Evolutionary conservation across 2,888 invertebrate genomes (phyloP).

Genomic region (Dicyrtomina minuta): DNA sequence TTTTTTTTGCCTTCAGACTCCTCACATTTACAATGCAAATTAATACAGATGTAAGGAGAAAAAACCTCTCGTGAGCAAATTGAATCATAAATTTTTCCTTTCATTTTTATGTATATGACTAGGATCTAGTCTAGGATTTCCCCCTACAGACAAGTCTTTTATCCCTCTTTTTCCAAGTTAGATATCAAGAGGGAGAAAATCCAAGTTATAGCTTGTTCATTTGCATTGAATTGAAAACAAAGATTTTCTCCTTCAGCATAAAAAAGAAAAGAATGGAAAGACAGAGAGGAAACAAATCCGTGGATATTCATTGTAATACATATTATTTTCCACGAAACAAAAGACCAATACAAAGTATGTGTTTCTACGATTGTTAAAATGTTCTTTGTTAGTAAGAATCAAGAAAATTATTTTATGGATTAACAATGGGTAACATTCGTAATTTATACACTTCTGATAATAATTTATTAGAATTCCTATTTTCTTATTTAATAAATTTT

Average conservation of each 20-base stretch:
- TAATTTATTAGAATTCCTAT: too few species aligned
- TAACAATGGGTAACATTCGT: too few species aligned
- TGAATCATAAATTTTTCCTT: constrained; percentile 54
- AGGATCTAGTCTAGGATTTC: not conserved
- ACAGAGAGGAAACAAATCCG: not conserved
- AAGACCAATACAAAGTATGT: too few species aligned
- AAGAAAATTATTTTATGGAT: too few species aligned
- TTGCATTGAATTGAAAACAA: not conserved
- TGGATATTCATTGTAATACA: too few species aligned
- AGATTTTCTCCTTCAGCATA: not conserved
- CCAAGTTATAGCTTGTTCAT: not conserved
- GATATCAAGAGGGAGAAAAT: not conserved
- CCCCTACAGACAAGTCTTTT: not conserved
- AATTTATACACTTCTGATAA: too few species aligned
- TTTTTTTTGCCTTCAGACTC: constrained; percentile 22
- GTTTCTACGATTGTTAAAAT: too few species aligned
- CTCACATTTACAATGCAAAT: constrained; percentile 53
- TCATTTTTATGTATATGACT: constrained; percentile 35
- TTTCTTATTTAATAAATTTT: too few species aligned
- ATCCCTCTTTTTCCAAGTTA: too few species aligned
- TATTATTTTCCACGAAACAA: too few species aligned
- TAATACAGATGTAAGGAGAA: constrained; percentile 46
- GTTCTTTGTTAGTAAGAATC: too few species aligned
- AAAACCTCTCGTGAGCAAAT: constrained; percentile 53
- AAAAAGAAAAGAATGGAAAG: not conserved